A percentile compares a stretch with the other conserved stretches of the same genome.
These are phyloP conservation scores for Psammodynastes pulverulentus DNA, from an alignment of 2,113 vertebrate genomes.

Conservation along the genomic window DNA sequence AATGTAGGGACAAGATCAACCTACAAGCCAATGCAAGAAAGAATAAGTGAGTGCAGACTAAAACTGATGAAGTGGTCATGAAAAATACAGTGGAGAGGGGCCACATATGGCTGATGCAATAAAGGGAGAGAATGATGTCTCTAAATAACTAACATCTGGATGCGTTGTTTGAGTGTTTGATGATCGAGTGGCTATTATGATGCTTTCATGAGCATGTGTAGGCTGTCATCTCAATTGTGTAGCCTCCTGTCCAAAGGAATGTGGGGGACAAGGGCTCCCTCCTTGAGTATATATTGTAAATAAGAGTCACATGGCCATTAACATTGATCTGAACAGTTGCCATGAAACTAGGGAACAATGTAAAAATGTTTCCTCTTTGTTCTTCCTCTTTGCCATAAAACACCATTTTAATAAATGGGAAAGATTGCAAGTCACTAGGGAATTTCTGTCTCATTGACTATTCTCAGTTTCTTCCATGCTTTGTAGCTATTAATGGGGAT, in stretches of 20 bases:
- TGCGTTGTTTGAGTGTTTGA: background rate
- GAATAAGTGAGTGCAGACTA: background rate
- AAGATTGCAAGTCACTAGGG: conserved; percentile 5
- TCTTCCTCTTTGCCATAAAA: conserved; percentile 29
- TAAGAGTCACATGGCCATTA: background rate
- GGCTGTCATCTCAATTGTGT: conserved; percentile 4
- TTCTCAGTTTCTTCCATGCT: conserved; percentile 32
- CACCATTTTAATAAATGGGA: conserved; percentile 30
- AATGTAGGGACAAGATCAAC: background rate
- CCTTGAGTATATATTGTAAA: background rate
- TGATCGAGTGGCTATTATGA: background rate
- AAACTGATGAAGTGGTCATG: background rate
- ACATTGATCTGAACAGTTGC: conserved; percentile 36
- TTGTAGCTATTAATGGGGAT: background rate
- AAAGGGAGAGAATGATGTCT: background rate
- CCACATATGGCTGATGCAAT: background rate
- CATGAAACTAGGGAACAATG: background rate
- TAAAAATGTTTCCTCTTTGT: conserved; percentile 27
- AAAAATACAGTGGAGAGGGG: background rate
- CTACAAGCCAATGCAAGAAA: background rate
- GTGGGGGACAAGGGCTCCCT: conserved; percentile 1
- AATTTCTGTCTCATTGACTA: conserved; percentile 25
- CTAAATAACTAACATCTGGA: background rate
- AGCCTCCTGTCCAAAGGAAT: background rate
- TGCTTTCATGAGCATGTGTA: background rate